Evolutionary conservation across 1,140 invertebrate species (phyloP).

Genomic region (Acromyrmex heyeri): DNA sequence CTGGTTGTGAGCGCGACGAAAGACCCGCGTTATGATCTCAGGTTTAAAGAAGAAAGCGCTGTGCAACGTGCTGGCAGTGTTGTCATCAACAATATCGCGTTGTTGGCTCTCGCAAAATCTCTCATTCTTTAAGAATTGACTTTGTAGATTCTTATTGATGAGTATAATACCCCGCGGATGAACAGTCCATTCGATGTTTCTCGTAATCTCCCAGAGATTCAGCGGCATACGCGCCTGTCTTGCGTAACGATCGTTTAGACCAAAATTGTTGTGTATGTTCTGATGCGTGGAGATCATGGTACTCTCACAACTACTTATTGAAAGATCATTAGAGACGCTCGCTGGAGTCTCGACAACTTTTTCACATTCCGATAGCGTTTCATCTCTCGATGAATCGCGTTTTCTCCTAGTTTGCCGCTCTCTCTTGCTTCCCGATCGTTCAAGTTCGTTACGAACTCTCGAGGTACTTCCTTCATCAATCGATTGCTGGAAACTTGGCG

Average conservation of each 20-base stretch:
- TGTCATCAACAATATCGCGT: constrained; percentile 62
- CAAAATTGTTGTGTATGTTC: not conserved
- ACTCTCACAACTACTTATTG: not conserved
- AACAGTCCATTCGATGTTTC: constrained; percentile 43
- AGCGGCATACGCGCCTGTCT: not conserved
- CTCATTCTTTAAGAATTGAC: not conserved
- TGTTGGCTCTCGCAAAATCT: constrained; percentile 15
- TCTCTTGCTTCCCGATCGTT: constrained; percentile 1
- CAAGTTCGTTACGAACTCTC: constrained; percentile 39
- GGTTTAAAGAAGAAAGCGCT: constrained; percentile 59
- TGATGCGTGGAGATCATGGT: not conserved
- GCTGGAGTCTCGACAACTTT: not conserved
- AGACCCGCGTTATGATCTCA: constrained; percentile 23
- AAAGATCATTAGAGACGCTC: not conserved
- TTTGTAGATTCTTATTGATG: constrained; percentile 28
- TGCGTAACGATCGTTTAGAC: not conserved
- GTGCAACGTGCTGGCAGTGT: constrained; percentile 28
- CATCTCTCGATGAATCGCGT: not conserved
- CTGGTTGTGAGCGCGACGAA: not conserved
- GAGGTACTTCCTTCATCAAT: not conserved
- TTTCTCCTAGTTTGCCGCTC: constrained; percentile 3
- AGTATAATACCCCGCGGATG: constrained; percentile 33
- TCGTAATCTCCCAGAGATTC: constrained; percentile 31
- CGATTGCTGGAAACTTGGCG: not conserved
- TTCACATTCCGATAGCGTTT: not conserved